A percentile compares a stretch with the other conserved stretches of the same genome.
Conservation (phyloP, 2,113 vertebrate genomes). For the Sula dactylatra region DNA sequence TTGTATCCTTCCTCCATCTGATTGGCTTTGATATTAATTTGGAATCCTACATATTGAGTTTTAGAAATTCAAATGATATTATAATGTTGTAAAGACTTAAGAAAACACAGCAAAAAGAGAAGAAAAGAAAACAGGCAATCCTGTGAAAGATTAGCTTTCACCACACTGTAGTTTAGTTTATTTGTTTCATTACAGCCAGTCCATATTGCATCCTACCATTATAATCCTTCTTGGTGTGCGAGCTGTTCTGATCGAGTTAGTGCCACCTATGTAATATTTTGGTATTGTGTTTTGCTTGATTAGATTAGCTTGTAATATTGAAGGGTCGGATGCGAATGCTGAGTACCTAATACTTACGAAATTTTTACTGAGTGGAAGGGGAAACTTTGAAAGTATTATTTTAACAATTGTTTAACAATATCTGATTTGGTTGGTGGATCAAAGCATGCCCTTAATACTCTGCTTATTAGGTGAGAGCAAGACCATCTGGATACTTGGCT, state of each 20-base stretch:
- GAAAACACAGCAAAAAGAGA: background rate
- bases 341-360: background rate
- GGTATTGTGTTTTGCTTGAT: background rate
- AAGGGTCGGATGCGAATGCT: background rate
- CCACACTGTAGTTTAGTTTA: background rate
- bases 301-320: background rate
- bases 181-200: background rate
- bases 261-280: background rate
- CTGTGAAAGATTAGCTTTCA: background rate
- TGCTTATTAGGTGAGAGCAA: background rate
- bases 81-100: background rate
- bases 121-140: background rate
- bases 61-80: background rate
- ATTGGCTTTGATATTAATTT: background rate
- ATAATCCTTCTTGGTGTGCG: background rate
- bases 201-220: background rate
- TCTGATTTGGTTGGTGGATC: background rate
- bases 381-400: background rate
- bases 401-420: background rate
- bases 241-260: background rate
- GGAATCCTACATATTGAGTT: rapidly evolving
- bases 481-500: background rate
- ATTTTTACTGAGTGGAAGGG: background rate
- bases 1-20: background rate
- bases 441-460: background rate